Conservation (phyloP, 2,797 vertebrate species). For the Thaleichthys pacificus region DNA sequence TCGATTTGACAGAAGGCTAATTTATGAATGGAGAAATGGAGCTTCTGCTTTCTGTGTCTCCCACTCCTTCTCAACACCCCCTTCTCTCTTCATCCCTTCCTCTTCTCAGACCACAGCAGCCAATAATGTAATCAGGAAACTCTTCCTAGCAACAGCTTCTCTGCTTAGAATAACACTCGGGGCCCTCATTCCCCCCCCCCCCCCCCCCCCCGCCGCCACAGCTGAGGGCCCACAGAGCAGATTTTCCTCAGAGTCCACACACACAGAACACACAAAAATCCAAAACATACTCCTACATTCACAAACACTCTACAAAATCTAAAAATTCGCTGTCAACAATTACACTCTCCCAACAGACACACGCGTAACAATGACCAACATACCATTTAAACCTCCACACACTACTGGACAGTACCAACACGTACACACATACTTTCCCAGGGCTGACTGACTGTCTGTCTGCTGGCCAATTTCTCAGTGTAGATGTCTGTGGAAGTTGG, state of each 20-base stretch:
- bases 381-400: too few species aligned
- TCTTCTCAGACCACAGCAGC: neutral
- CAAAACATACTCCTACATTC: neutral
- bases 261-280: neutral
- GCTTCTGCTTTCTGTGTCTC: neutral
- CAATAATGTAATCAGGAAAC: neutral
- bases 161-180: neutral
- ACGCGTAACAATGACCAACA: too few species aligned
- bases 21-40: neutral
- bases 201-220: neutral
- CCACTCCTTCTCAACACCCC: neutral
- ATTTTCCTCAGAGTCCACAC: neutral
- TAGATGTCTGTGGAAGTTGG: slow-evolving; percentile 54
- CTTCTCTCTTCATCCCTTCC: neutral
- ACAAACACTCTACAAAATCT: neutral
- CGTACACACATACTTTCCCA: neutral
- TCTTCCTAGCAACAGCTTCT: neutral
- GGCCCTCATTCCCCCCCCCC: neutral
- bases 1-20: too few species aligned
- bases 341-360: too few species aligned
- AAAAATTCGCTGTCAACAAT: too few species aligned
- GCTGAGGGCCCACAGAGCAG: neutral
- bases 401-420: too few species aligned
- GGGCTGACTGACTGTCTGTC: too few species aligned
- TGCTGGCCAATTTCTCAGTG: slow-evolving; percentile 22